Evolutionary conservation across 2,888 invertebrate genomes (phyloP).

Genomic region (Strigamia crassipes): DNA sequence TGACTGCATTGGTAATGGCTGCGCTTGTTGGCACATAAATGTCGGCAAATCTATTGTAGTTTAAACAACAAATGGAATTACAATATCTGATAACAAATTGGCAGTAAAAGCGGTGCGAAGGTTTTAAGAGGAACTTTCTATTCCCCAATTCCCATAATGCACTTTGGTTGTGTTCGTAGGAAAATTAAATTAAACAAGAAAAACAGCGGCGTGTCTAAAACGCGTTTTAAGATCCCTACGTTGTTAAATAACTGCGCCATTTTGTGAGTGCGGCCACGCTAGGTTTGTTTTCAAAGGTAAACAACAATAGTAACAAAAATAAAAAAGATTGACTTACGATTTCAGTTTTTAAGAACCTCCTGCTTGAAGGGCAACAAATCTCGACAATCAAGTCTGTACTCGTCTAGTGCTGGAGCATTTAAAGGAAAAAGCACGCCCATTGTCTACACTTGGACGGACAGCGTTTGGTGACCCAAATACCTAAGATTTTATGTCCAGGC

Average conservation of each 20-base stretch:
- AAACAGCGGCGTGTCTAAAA: background rate
- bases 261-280: background rate
- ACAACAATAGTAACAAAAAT: too few species aligned
- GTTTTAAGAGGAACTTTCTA: slow-evolving; percentile 10
- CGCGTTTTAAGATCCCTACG: background rate
- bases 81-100: slow-evolving; percentile 29
- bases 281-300: too few species aligned
- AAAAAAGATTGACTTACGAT: too few species aligned
- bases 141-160: slow-evolving; percentile 33
- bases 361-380: too few species aligned
- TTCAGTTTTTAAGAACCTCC: too few species aligned
- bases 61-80: slow-evolving; percentile 3
- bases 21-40: background rate
- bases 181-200: slow-evolving; percentile 22
- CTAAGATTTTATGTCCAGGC: too few species aligned
- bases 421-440: too few species aligned
- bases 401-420: too few species aligned
- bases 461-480: too few species aligned
- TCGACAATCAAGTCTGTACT: too few species aligned
- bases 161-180: slow-evolving; percentile 7
- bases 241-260: background rate
- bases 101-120: background rate
- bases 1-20: background rate
- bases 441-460: too few species aligned
- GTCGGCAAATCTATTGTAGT: background rate